These are phyloP conservation scores for Crypturellus tataupa DNA, from an alignment of 2,797 vertebrate species.

Conservation along the genomic window DNA sequence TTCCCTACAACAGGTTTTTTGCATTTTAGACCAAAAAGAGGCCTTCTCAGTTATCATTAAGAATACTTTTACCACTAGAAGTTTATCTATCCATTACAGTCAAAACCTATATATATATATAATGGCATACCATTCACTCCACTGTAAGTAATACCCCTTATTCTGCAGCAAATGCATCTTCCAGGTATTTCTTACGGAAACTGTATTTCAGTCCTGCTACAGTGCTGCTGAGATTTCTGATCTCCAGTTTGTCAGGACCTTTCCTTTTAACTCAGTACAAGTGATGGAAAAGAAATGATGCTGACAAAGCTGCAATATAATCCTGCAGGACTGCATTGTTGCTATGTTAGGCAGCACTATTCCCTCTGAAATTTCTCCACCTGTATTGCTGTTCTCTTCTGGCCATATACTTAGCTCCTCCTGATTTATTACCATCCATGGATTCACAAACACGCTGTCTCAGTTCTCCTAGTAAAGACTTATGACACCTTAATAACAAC, in stretches of 20 bases:
- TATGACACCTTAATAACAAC: neutral
- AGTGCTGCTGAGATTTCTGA: conserved; percentile 6
- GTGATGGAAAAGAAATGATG: conserved; percentile 11
- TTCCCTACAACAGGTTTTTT: neutral
- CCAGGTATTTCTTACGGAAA: neutral
- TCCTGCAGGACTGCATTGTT: neutral
- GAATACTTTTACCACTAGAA: neutral
- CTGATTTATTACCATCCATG: conserved; percentile 15
- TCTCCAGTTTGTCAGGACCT: conserved; percentile 1
- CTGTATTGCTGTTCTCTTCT: neutral
- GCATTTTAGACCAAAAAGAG: neutral
- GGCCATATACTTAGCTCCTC: neutral
- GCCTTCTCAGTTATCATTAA: neutral
- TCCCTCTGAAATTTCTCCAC: conserved; percentile 12
- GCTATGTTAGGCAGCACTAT: neutral
- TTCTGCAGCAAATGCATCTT: neutral
- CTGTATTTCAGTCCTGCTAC: neutral
- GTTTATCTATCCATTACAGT: neutral
- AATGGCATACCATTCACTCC: accelerated
- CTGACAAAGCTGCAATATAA: conserved; percentile 30
- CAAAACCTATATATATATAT: neutral
- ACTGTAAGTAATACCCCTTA: neutral
- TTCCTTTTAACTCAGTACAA: neutral
- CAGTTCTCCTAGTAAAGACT: conserved; percentile 2
- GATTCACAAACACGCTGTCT: neutral